phyloP scores from a whole-genome alignment of 1,140 invertebrate genomes.

The Drosophila murphyi region DNA sequence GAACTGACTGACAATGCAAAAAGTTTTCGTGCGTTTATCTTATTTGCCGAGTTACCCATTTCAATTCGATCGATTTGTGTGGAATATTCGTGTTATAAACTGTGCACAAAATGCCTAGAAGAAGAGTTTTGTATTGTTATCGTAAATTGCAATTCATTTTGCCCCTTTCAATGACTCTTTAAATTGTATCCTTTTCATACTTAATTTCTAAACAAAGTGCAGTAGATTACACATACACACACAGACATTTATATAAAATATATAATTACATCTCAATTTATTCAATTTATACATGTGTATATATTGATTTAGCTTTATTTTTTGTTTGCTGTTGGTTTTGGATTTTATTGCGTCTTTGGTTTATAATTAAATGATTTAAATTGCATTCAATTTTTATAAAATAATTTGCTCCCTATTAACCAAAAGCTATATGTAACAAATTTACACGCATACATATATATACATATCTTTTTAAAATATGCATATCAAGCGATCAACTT shows the following conservation, averaged over 20 bases:
- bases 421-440: conserved; percentile 36
- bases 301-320: conserved; percentile 2
- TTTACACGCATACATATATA: conserved; percentile 45
- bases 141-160: conserved; percentile 31
- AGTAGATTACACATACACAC: conserved; percentile 16
- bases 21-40: conserved; percentile 67
- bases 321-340: not conserved
- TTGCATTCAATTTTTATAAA: conserved; percentile 38
- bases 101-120: conserved; percentile 27
- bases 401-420: conserved; percentile 66
- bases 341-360: not conserved
- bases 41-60: conserved; percentile 52
- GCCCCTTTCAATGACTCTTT: conserved; percentile 20
- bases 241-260: conserved; percentile 37
- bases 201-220: conserved; percentile 51
- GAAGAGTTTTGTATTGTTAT: conserved; percentile 30
- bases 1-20: conserved; percentile 53
- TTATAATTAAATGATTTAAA: conserved; percentile 41
- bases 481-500: not conserved
- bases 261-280: conserved; percentile 8
- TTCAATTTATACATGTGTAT: not conserved
- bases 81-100: conserved; percentile 52
- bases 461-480: conserved; percentile 2
- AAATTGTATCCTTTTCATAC: conserved; percentile 16
- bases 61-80: conserved; percentile 54